Evolutionary conservation across 2,797 vertebrate genomes (phyloP).

Genomic region (Melanotaenia boesemani): DNA sequence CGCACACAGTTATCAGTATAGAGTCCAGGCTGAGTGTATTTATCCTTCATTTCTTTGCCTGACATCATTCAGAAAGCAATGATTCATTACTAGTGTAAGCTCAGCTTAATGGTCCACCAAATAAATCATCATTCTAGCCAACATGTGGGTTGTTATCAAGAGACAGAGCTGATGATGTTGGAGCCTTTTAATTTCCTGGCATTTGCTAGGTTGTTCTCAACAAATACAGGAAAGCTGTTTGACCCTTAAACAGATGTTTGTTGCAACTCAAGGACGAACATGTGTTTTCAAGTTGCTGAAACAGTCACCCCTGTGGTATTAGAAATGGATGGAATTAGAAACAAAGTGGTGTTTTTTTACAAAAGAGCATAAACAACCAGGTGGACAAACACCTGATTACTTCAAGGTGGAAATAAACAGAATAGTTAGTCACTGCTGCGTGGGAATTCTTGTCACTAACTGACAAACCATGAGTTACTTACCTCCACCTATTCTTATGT

Average conservation of each 20-base stretch:
- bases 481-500: conserved; percentile 18
- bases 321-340: conserved; percentile 28
- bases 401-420: conserved; percentile 33
- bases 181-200: conserved; percentile 48
- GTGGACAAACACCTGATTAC: conserved; percentile 38
- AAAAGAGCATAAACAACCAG: conserved; percentile 47
- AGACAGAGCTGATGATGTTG: conserved; percentile 30
- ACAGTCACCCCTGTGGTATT: conserved; percentile 41
- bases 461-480: conserved; percentile 42
- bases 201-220: conserved; percentile 17
- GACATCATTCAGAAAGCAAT: conserved; percentile 5
- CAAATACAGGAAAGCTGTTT: conserved; percentile 26
- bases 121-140: conserved; percentile 14
- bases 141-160: conserved; percentile 27
- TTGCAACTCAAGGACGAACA: neutral
- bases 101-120: conserved; percentile 15
- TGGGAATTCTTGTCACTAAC: conserved; percentile 20
- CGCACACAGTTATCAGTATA: conserved; percentile 1
- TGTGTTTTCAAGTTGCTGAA: conserved; percentile 46
- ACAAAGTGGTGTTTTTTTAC: conserved; percentile 40
- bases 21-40: neutral
- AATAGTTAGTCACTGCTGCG: conserved; percentile 1
- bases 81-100: conserved; percentile 29
- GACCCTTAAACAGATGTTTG: conserved; percentile 50
- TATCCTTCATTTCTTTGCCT: neutral